Evolutionary conservation across 2,113 vertebrate genomes (phyloP), one percentile per base, ranked within the genome.

Genomic region (Psilopsiagon aurifrons): DNA sequence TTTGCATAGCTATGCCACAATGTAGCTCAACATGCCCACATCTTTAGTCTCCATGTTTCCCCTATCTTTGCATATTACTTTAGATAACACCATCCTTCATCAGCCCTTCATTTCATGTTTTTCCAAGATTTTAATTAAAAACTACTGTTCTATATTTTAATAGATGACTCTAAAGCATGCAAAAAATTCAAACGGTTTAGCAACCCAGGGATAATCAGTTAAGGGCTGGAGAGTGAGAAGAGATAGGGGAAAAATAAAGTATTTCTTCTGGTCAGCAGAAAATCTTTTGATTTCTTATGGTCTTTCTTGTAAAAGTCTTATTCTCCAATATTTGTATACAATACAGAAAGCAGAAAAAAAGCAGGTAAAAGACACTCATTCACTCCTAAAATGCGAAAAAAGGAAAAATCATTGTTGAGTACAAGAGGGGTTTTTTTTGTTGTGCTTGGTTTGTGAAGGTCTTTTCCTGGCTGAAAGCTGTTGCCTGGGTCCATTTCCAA

Each of bases 401-500:
- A 75, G 20, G 35, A 64, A 63, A 66, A 79, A 88, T 10, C 8
- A 35, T 67, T 71, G 37, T 52, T 47, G n/a, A 89, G 13, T 54
- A 76, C 4, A 41, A 39, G 35, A 49, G 29, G 15, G 17, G 8
- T 1, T 43, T 64, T 60, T 13, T 35, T 33, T 25, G 15, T 39
- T 64, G 17, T 8, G 7, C 12, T 55, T 20, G 29, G 29, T 17
- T 39, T 29, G 19, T 66, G 23, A 18, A 12, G 51, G 57, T 57
- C 51, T 52, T 64, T n/a, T 13, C 5, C 37, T 52, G 43, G 3
- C 62, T 79, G 46, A 92, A 95, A 85, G 43, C 35, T 93, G 33
- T 96, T 95, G 69, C 70, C 93, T 92, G 88, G 37, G 37, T 73
- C n/a, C 27, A 80, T 86, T 97, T 95, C 69, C 29, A 96, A 95